Base-by-base conservation (phyloP, 2,797 vertebrate genomes). In the Helarctos malayanus region DNA sequence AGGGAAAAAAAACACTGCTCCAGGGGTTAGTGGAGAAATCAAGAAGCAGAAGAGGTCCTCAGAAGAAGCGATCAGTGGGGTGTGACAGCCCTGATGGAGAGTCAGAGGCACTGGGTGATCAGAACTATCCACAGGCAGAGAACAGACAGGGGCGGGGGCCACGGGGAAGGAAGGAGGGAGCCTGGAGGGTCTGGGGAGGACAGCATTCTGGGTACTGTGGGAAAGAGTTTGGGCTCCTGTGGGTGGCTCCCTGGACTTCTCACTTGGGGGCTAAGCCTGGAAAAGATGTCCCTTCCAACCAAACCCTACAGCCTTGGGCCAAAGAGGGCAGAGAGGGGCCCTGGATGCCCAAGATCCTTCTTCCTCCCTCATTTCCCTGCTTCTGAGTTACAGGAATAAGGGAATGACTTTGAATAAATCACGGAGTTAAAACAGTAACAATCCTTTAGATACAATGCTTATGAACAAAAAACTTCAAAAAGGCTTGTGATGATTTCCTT, bases 401-500 rank as follows among this genome's bases (percentile, higher is more conserved):
- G 57, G 11, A 49, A 75, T 1, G 49, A 5, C 69, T 89, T 23
- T 94, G 49, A 65, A 78, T 49, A 32, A 49, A 82, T 41, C 13
- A 76, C 0, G 10, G 16, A 16, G n/a, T 73, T 86, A 79, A 79
- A 93, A 91, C 18, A 75, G 27, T 29, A 90, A 61, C 54, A 45
- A 57, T 47, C 63, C 41, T 79, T 71, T 61, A 73, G 45, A 25
- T 91, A 76, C 1, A 45, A 80, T 41, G n/a, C 68, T 93, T 91
- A 96, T 25, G 6, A 47, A 79, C 52, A 49, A 71, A 61, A 69
- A 86, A 73, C 23, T 59, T 95, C 65, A 38, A 90, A 35, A 76
- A 78, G 45, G 18, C 63, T 52, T 91, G 35, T 41, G 41, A 69
- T 7, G 11, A 27, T 35, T 52, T 97, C 68, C 41, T 45, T 27